Conservation (phyloP, 2,888 invertebrate genomes). For the Charanyca ferruginea region DNA sequence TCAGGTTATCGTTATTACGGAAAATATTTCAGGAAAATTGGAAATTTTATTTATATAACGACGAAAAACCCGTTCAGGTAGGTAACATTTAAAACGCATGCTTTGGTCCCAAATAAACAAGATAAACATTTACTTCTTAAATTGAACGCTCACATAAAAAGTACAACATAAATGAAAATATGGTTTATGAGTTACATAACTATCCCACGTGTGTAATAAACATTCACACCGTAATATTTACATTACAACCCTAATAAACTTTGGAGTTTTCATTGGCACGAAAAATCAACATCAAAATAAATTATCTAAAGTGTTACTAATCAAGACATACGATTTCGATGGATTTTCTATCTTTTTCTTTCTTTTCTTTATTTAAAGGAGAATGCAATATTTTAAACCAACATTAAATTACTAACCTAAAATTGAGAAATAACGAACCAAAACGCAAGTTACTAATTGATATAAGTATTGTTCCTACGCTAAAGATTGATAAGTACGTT, state of each 20-base stretch:
- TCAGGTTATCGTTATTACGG: conserved; percentile 1
- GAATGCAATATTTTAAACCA: neutral
- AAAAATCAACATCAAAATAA: conserved; percentile 7
- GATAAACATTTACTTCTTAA: neutral
- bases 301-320: neutral
- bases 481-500: conserved; percentile 5
- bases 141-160: conserved; percentile 12
- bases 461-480: neutral
- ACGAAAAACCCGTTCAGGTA: conserved; percentile 3
- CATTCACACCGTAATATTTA: conserved; percentile 33
- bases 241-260: conserved; percentile 22
- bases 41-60: conserved; percentile 28
- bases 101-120: neutral
- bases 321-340: neutral
- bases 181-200: conserved; percentile 28
- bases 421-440: too few species aligned
- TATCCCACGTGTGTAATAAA: conserved; percentile 37
- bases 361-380: too few species aligned
- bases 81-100: neutral
- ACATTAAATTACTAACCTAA: neutral
- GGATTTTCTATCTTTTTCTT: too few species aligned
- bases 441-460: neutral
- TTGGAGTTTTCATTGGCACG: conserved; percentile 17
- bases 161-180: conserved; percentile 6
- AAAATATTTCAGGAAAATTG: conserved; percentile 16